Evolutionary conservation across 2,113 vertebrate genomes (phyloP).

Genomic region (Siphamia tubifer): DNA sequence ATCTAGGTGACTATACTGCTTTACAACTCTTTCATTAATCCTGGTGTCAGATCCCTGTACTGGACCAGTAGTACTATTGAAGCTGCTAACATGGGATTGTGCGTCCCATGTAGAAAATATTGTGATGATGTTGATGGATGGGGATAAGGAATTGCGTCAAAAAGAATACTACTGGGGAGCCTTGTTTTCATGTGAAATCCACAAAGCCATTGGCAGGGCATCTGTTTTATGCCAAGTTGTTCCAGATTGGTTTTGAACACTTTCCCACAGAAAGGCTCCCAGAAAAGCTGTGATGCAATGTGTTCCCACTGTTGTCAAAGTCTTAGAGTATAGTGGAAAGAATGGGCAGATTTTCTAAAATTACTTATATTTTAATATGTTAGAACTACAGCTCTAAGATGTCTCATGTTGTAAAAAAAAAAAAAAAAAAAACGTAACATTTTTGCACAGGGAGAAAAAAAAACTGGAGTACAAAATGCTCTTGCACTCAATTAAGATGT

Average conservation of each 20-base stretch:
- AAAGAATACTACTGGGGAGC: background rate
- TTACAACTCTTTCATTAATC: too few species aligned
- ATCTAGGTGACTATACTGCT: too few species aligned
- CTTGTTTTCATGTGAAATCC: background rate
- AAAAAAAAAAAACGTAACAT: too few species aligned
- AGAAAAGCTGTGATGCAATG: constrained; percentile 30
- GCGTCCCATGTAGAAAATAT: background rate
- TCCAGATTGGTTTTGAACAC: background rate
- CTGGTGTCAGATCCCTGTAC: too few species aligned
- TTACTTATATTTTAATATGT: background rate
- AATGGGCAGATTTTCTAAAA: background rate
- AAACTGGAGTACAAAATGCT: background rate
- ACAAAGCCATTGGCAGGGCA: background rate
- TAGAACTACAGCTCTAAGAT: background rate
- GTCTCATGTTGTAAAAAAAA: background rate
- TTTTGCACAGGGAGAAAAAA: too few species aligned
- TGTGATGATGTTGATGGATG: background rate
- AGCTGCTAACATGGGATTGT: too few species aligned
- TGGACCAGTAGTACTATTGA: too few species aligned
- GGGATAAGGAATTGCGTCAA: background rate
- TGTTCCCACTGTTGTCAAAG: background rate
- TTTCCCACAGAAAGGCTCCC: background rate
- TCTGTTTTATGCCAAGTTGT: background rate
- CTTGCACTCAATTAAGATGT: background rate
- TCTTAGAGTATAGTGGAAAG: background rate